Evolutionary conservation across 2,797 vertebrate species (phyloP).

Genomic region (Philypnodon macrostomus): DNA sequence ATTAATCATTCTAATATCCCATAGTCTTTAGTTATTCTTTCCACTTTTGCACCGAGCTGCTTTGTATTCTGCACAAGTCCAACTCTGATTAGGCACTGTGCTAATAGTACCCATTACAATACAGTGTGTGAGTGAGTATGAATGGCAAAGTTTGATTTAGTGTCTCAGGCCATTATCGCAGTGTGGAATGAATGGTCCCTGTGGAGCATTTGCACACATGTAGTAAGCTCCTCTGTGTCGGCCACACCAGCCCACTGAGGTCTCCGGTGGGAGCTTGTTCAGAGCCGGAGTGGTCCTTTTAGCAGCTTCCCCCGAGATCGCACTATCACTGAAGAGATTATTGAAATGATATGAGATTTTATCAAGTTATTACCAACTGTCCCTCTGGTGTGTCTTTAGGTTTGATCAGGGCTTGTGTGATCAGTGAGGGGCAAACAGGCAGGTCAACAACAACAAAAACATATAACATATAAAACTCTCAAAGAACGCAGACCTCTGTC

Average conservation of each 20-base stretch:
- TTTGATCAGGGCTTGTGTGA: neutral
- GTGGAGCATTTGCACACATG: conserved; percentile 41
- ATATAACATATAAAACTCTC: no score
- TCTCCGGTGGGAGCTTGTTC: conserved; percentile 36
- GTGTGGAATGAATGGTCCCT: conserved; percentile 34
- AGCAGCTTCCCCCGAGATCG: conserved; percentile 34
- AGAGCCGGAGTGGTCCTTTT: conserved; percentile 24
- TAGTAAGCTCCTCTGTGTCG: conserved; percentile 8
- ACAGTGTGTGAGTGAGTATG: conserved; percentile 29
- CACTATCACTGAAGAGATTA: conserved; percentile 43
- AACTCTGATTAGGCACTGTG: conserved; percentile 21
- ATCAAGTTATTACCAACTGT: conserved; percentile 17
- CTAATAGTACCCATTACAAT: conserved; percentile 33
- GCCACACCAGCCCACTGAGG: conserved; percentile 8
- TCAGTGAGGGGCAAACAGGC: neutral
- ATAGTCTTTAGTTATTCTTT: neutral
- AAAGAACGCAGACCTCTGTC: no score
- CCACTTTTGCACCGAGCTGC: neutral
- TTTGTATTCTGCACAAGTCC: conserved; percentile 14
- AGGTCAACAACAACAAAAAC: conserved; percentile 3
- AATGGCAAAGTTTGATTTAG: conserved; percentile 50
- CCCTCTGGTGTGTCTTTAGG: conserved; percentile 2
- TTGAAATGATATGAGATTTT: conserved; percentile 21
- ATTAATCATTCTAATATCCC: neutral
- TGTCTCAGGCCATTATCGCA: conserved; percentile 34